Percentiles rank a stretch among this genome's conserved stretches.
phyloP scores from a whole-genome alignment of 1,140 invertebrate genomes.

The Saccostrea echinata region DNA sequence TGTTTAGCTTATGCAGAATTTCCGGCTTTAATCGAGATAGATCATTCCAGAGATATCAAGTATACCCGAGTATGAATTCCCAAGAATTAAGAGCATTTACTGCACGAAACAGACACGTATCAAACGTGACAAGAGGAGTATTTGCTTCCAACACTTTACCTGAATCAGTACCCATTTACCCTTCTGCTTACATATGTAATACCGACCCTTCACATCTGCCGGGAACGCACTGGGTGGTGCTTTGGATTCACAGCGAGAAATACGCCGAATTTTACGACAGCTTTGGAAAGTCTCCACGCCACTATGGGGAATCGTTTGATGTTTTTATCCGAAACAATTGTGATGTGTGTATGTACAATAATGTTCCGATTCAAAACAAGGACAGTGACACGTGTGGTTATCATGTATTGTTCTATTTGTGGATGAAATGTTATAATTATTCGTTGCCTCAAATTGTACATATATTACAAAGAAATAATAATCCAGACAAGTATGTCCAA shows the following conservation, averaged over 20 bases:
- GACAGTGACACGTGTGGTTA: no score
- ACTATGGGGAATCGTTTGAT: no score
- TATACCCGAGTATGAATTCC: constrained; percentile 32
- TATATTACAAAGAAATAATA: not conserved
- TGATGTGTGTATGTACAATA: no score
- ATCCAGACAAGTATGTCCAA: no score
- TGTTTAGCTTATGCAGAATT: constrained; percentile 42
- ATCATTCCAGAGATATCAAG: constrained; percentile 34
- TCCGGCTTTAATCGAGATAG: constrained; percentile 33
- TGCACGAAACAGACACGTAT: not conserved
- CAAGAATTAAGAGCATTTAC: not conserved
- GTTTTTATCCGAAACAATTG: no score
- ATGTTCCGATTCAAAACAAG: no score
- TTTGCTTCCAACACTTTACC: constrained; percentile 40
- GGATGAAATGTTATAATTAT: constrained; percentile 40
- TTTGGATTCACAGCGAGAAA: constrained; percentile 32
- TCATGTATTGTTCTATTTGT: constrained; percentile 53
- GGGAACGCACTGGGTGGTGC: constrained; percentile 40
- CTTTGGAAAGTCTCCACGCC: no score
- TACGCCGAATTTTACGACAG: not conserved
- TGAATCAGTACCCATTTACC: not conserved
- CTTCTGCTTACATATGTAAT: constrained; percentile 39
- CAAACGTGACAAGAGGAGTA: not conserved
- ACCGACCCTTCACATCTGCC: constrained; percentile 29
- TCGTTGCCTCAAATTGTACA: constrained; percentile 17